Evolutionary conservation across 2,113 vertebrate species (phyloP).

Genomic region (Arothron firmamentum): DNA sequence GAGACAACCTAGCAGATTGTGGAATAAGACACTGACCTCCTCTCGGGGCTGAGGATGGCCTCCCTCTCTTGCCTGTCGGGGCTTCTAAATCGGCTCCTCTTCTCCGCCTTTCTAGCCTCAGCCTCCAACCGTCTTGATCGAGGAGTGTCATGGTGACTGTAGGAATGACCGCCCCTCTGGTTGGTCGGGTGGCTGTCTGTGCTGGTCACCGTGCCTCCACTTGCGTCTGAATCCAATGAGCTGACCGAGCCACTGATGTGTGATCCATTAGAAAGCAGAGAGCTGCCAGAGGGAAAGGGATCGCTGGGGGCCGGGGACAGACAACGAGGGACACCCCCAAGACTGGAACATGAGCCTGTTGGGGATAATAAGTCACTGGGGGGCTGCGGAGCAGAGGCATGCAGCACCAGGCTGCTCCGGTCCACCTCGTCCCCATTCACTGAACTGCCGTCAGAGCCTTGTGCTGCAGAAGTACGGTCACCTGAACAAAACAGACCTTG

Average conservation of each 20-base stretch:
- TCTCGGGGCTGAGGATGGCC: constrained; percentile 72
- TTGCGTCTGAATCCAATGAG: constrained; percentile 79
- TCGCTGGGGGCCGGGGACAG: constrained; percentile 76
- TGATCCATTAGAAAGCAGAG: constrained; percentile 79
- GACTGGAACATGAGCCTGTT: constrained; percentile 74
- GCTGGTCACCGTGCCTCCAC: constrained; percentile 76
- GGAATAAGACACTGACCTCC: constrained; percentile 64
- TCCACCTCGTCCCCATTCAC: constrained; percentile 78
- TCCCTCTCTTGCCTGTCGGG: constrained; percentile 69
- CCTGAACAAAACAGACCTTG: constrained; percentile 33
- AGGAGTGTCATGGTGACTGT: constrained; percentile 54
- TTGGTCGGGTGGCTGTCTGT: constrained; percentile 70
- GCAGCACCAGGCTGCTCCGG: constrained; percentile 46
- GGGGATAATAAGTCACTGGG: constrained; percentile 70
- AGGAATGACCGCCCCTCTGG: constrained; percentile 34
- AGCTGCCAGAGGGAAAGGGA: constrained; percentile 79
- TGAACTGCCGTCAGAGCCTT: constrained; percentile 70
- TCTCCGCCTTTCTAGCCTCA: constrained; percentile 72
- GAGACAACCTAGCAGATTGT: not conserved
- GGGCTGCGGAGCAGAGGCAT: constrained; percentile 49
- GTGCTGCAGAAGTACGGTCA: constrained; percentile 43
- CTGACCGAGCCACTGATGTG: constrained; percentile 82
- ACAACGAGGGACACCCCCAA: constrained; percentile 75
- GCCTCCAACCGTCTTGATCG: constrained; percentile 67
- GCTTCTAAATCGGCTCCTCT: constrained; percentile 70